Percentiles rank a stretch among this genome's conserved stretches.
Conservation (phyloP, 1,140 invertebrate species). For the Drosophila equinoxialis region DNA sequence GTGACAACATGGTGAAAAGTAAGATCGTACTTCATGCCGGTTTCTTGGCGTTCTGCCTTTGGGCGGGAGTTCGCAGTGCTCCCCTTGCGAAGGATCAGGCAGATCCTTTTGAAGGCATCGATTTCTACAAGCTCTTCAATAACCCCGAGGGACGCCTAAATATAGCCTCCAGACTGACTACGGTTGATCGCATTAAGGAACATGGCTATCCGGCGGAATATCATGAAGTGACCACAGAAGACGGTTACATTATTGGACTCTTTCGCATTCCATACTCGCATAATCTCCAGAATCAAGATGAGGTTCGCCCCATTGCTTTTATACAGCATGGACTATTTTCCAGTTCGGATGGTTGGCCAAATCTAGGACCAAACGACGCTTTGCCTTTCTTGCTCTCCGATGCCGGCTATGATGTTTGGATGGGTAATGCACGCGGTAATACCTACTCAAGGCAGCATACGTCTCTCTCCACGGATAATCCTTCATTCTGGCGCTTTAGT, state of each 20-base stretch:
- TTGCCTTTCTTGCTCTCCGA: conserved; percentile 86
- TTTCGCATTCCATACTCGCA: conserved; percentile 82
- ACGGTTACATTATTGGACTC: conserved; percentile 84
- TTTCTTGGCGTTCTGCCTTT: conserved; percentile 7
- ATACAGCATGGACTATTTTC: conserved; percentile 86
- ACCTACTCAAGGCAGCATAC: conserved; percentile 85
- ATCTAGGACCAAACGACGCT: conserved; percentile 83
- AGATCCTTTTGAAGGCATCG: conserved; percentile 1
- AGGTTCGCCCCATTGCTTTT: conserved; percentile 82
- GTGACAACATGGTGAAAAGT: neutral
- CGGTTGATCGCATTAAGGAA: conserved; percentile 21
- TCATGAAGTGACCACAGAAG: conserved; percentile 82
- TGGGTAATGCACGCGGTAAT: conserved; percentile 88
- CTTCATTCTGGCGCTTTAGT: conserved; percentile 83
- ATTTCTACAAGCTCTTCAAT: conserved; percentile 32
- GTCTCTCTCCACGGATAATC: conserved; percentile 70
- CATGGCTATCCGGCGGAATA: conserved; percentile 84
- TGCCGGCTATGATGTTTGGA: conserved; percentile 87
- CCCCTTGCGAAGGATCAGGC: neutral
- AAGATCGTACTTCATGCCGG: neutral
- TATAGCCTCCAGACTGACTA: conserved; percentile 29
- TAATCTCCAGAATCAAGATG: conserved; percentile 9
- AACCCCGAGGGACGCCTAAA: conserved; percentile 22
- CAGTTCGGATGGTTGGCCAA: conserved; percentile 84
- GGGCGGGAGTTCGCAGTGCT: neutral